These are phyloP conservation scores for Nymphalis polychloros DNA, from an alignment of 2,888 invertebrate species.

Conservation along the genomic window DNA sequence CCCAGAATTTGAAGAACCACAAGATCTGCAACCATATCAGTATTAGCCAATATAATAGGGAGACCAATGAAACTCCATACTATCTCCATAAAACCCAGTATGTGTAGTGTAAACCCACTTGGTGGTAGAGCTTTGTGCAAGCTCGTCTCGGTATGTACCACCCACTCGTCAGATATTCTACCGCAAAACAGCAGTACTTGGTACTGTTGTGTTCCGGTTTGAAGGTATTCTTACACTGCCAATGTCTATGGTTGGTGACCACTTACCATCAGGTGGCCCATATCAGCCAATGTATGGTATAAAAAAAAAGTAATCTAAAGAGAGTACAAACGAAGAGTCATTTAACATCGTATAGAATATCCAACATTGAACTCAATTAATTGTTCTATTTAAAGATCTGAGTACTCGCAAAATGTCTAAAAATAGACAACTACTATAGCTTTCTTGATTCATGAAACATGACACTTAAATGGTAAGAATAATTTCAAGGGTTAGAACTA, in stretches of 20 bases:
- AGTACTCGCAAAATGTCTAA: slow-evolving; percentile 24
- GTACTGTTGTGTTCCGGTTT: too few species aligned
- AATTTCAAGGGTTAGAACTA: neutral
- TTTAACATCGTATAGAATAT: slow-evolving; percentile 30
- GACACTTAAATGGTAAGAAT: slow-evolving; percentile 5
- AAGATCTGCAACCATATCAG: neutral
- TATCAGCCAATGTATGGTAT: too few species aligned
- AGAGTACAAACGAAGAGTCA: slow-evolving; percentile 12
- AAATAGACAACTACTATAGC: slow-evolving; percentile 21
- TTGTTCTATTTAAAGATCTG: slow-evolving; percentile 29
- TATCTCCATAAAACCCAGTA: neutral
- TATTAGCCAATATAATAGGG: too few species aligned
- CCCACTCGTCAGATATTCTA: too few species aligned
- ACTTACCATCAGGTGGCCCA: too few species aligned
- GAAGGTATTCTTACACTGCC: too few species aligned
- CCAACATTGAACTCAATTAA: slow-evolving; percentile 32
- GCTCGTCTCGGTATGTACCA: too few species aligned
- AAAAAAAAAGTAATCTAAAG: neutral
- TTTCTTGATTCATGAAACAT: slow-evolving; percentile 16
- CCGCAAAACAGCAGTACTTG: too few species aligned
- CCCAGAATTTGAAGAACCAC: neutral
- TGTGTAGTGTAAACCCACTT: too few species aligned
- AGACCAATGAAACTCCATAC: too few species aligned
- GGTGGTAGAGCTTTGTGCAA: too few species aligned
- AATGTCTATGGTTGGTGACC: too few species aligned